Base-by-base conservation (phyloP, 1,140 invertebrate species). In the Heliconius nattereri region DNA sequence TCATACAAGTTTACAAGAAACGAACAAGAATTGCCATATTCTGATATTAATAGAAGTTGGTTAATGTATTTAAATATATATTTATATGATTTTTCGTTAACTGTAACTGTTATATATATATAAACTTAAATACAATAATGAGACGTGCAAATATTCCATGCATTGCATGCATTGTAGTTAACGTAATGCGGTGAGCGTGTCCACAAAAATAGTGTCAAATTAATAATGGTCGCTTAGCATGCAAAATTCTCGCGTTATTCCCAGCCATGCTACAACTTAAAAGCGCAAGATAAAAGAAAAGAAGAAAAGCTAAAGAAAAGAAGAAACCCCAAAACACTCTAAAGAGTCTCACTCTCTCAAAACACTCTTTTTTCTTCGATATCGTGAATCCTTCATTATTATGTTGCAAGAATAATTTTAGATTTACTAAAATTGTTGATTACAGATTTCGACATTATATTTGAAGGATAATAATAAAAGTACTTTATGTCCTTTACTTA, bases 201-300 rank as follows among this genome's bases (percentile, higher is more conserved):
- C 77, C 73, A 83, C 76, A 84, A 77, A 85, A 80, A 80, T 77
- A 78, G 80, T 84, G 84, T 84, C 85, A 85, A 85, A 82, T 85
- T 84, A 83, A 83, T 83, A 86, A 81, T 57, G 83, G 66, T 57
- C 52, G 71, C 82, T 78, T 71, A 77, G 73, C 79, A 82, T 84
- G 79, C 79, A 57, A 76, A 77, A 78, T 76, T 83, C 70, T 60
- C 71, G 71, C 75, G 37, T 72, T 81, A 29, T 74, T 80, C 73
- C 29, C 73, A 77, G 3, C 9, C 52, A 79, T 70, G 76, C 6
- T 79, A 45, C 76, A 78, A 76, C 54, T 75, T 71, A 74, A 32
- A 72, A 74, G 71, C 71, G 73, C 40, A 45, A 26, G 54, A n/a
- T 32, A 32, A 32, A 32, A 32, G 29, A 32, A 32, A 32, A 32